Percentiles rank a stretch among this genome's conserved stretches.
Evolutionary conservation across 2,888 invertebrate genomes (phyloP).

Genomic region (Girardia tigrina): DNA sequence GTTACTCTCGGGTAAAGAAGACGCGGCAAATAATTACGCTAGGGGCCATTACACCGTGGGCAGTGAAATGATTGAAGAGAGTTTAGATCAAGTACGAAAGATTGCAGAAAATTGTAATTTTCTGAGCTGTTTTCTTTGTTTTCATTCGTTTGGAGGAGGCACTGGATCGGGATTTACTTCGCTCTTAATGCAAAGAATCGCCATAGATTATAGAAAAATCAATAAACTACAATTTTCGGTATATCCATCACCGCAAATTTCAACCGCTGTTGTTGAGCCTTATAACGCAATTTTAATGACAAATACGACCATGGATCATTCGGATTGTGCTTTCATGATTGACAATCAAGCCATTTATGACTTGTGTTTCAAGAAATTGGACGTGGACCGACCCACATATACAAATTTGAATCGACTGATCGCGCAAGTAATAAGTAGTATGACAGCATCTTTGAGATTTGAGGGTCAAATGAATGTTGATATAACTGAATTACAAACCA

Average conservation of each 20-base stretch:
- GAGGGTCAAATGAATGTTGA: constrained; percentile 53
- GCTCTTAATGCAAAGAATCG: constrained; percentile 58
- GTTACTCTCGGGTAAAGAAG: constrained; percentile 59
- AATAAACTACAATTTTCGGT: constrained; percentile 47
- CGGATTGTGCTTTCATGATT: constrained; percentile 63
- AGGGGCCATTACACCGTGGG: constrained; percentile 66
- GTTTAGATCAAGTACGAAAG: constrained; percentile 60
- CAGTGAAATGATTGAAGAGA: constrained; percentile 61
- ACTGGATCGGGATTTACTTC: constrained; percentile 38
- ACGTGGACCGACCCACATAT: constrained; percentile 69
- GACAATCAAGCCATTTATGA: constrained; percentile 47
- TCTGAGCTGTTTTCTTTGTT: constrained; percentile 41
- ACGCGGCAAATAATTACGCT: constrained; percentile 71
- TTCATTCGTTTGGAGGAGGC: constrained; percentile 33
- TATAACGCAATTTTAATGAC: constrained; percentile 87
- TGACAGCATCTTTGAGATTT: constrained; percentile 51
- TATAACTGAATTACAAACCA: constrained; percentile 52
- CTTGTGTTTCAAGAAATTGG: constrained; percentile 61
- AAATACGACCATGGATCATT: constrained; percentile 79
- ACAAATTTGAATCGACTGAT: constrained; percentile 80
- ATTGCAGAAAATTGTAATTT: constrained; percentile 64
- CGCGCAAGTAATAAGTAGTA: constrained; percentile 61
- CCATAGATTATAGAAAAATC: constrained; percentile 55
- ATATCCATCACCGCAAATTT: constrained; percentile 44
- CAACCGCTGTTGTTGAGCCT: constrained; percentile 40